Conservation (phyloP, 2,797 vertebrate genomes). For the Rhynchonycteris naso region DNA sequence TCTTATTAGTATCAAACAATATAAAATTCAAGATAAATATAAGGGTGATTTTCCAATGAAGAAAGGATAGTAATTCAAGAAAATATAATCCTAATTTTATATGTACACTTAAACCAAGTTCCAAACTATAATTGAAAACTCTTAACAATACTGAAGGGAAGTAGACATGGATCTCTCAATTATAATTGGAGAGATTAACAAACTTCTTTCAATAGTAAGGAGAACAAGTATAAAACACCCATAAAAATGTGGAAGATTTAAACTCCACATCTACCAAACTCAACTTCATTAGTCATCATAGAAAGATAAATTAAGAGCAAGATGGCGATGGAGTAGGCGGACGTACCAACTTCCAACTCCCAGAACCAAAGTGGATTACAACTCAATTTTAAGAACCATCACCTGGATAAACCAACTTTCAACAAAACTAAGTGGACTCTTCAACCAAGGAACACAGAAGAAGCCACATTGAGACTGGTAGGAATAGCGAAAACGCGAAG, state of each 20-base stretch:
- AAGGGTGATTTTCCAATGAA: background rate
- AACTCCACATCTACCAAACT: background rate
- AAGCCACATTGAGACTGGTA: too few species aligned
- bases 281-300: background rate
- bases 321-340: too few species aligned
- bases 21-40: background rate
- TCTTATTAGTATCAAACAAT: background rate
- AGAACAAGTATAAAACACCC: background rate
- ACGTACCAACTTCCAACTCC: too few species aligned
- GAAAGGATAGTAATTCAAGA: background rate
- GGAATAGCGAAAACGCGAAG: too few species aligned
- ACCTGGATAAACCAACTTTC: too few species aligned
- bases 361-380: too few species aligned
- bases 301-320: background rate
- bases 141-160: background rate
- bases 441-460: too few species aligned
- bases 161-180: background rate
- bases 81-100: background rate
- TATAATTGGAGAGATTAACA: background rate
- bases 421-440: too few species aligned
- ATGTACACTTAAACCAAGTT: background rate
- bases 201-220: background rate
- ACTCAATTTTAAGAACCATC: too few species aligned
- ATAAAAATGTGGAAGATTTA: background rate
- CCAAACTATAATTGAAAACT: background rate